Base-by-base conservation (phyloP, 1,140 invertebrate species). In the Saccostrea cuccullata region DNA sequence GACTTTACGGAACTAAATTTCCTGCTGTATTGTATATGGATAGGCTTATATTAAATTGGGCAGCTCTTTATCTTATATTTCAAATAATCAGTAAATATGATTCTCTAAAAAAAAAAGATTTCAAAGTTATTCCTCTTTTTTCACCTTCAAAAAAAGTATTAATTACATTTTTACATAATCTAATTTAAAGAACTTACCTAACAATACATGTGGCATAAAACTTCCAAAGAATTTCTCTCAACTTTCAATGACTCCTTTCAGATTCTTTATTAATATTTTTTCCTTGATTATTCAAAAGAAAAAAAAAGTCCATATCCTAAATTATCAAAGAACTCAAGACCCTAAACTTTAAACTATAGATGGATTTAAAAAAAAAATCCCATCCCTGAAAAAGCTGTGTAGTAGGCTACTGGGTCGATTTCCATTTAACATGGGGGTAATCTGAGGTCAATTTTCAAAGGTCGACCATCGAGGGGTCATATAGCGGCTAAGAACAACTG, bases 381-480 rank as follows among this genome's bases (percentile, higher is more conserved):
- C 58, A 64, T 64, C 58, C 58, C 17, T 64, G 58, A 64, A 64
- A 20, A 64, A 17, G 12, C 70, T 36, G 13, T 36, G 36, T 77
- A 77, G 23, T 77, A 36, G 70, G 70, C 70, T 77, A 77, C 23
- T 77, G 70, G 70, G 70, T 77, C 70, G 70, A 77, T 77, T 77
- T 77, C 70, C 30, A 77, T 77, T 73, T 77, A 77, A 77, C 70
- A 77, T 36, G 70, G 70, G 70, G 70, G 70, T 77, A 77, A 77
- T 77, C 70, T 77, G 6, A 77, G 70, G 70, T 77, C 70, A 77
- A 13, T 77, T 77, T 77, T 77, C 70, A 77, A 77, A 77, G 70
- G 70, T 77, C 70, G 70, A 77, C 23, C 70, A 77, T 30, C 70
- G 70, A 15, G 70, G 70, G 70, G 70, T 77, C 70, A 77, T 77